Conservation (phyloP, 35 echinoderm and acorn worm species). For the Diadema setosum region DNA sequence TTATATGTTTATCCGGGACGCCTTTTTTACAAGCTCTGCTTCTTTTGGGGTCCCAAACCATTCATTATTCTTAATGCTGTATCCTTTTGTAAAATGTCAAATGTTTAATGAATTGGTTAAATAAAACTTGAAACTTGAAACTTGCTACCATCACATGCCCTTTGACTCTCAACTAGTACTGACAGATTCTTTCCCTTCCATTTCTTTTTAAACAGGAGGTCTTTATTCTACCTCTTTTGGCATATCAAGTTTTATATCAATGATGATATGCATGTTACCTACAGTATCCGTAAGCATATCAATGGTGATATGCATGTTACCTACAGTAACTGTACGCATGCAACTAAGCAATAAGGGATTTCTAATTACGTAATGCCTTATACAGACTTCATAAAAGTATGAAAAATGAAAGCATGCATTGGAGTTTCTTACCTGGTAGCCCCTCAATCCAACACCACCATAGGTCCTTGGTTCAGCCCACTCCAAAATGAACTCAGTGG, state of each 20-base stretch:
- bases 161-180: no score
- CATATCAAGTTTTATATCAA: not conserved
- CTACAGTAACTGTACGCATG: not conserved
- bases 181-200: no score
- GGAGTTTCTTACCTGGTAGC: constrained; percentile 66
- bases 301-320: not conserved
- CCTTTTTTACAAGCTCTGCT: no score
- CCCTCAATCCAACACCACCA: constrained; percentile 59
- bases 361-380: not conserved
- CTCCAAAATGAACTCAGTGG: constrained; percentile 64
- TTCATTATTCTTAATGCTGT: no score
- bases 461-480: constrained; percentile 83
- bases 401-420: not conserved
- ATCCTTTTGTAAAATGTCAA: no score
- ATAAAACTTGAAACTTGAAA: no score
- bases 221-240: no score
- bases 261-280: not conserved
- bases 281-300: not conserved
- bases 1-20: no score
- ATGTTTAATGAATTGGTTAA: no score
- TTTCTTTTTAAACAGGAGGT: no score
- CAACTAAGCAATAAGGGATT: not conserved
- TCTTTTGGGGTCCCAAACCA: no score
- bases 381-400: not conserved
- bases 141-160: no score